Conservation (phyloP, 2,797 vertebrate genomes). For the Phataginus tricuspis region DNA sequence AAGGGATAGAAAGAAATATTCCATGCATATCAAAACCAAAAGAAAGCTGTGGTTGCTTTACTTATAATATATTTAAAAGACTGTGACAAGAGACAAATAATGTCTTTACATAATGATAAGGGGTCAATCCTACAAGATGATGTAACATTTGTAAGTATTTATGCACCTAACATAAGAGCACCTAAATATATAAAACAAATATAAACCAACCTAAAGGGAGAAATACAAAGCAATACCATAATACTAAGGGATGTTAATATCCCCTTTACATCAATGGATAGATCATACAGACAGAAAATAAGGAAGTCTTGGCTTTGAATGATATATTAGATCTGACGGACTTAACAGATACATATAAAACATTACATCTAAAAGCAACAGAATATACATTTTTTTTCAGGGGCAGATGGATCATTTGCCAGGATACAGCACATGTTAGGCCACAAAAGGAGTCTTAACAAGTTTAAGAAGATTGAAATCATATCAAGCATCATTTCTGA, state of each 20-base stretch:
- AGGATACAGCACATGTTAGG: neutral
- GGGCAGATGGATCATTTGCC: neutral
- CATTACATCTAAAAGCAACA: neutral
- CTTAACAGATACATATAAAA: neutral
- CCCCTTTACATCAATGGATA: neutral
- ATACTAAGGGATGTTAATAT: neutral
- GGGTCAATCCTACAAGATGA: neutral
- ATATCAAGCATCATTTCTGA: neutral
- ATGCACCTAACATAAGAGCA: neutral
- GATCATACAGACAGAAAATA: neutral
- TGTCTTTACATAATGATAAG: neutral
- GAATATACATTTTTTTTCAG: neutral
- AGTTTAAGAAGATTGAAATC: neutral
- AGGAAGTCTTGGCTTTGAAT: neutral
- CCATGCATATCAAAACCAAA: neutral
- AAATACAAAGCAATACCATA: neutral
- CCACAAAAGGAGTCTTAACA: neutral
- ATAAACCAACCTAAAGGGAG: neutral
- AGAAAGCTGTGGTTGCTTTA: neutral
- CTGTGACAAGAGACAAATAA: neutral
- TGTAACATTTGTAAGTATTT: neutral
- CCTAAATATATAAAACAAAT: neutral
- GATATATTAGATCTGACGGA: neutral
- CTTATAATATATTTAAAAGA: neutral
- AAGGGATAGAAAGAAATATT: neutral